Percentiles rank a stretch among this genome's conserved stretches.
Evolutionary conservation across 30 jellyfish, hydroid and myxozoan genomes (phyloP).

Genomic region (Aurelia aurita complex sp. Pacific): DNA sequence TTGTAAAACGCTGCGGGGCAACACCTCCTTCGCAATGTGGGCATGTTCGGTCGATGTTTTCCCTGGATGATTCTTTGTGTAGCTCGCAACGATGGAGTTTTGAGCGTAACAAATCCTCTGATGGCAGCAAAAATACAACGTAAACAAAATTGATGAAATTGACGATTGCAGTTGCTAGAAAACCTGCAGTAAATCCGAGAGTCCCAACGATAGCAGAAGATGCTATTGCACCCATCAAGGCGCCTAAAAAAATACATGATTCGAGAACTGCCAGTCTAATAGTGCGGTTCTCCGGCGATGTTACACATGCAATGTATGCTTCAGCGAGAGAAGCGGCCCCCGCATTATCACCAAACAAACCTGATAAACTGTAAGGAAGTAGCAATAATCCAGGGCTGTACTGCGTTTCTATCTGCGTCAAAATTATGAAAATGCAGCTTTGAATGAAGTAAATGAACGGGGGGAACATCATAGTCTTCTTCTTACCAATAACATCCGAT

Average conservation of each 20-base stretch:
- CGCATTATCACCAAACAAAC: conserved; percentile 58
- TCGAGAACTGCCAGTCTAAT: conserved; percentile 49
- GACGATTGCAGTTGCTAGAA: conserved; percentile 14
- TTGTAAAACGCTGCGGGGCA: conserved; percentile 2
- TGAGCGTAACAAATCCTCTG: conserved; percentile 10
- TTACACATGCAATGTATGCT: conserved; percentile 57
- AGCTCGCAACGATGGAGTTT: too few species aligned
- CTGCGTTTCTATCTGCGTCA: not conserved
- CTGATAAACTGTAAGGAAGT: conserved; percentile 39
- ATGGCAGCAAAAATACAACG: conserved; percentile 42
- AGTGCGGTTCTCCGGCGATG: conserved; percentile 58
- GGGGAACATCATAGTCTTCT: conserved; percentile 22
- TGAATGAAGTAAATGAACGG: conserved; percentile 41
- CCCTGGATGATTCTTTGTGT: not conserved
- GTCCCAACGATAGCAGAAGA: conserved; percentile 13
- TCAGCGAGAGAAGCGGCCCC: conserved; percentile 28
- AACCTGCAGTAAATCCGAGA: conserved; percentile 47
- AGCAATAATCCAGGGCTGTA: conserved; percentile 52
- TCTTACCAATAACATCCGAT: conserved; percentile 68
- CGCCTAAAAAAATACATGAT: conserved; percentile 15
- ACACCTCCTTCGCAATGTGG: not conserved
- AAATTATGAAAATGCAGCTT: conserved; percentile 18
- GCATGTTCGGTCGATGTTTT: not conserved
- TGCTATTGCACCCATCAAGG: conserved; percentile 15
- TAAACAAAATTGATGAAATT: conserved; percentile 17